A percentile compares a stretch with the other conserved stretches of the same genome.
These are phyloP conservation scores for Acanthopagrus latus DNA, from an alignment of 2,797 vertebrate genomes.

Conservation along the genomic window DNA sequence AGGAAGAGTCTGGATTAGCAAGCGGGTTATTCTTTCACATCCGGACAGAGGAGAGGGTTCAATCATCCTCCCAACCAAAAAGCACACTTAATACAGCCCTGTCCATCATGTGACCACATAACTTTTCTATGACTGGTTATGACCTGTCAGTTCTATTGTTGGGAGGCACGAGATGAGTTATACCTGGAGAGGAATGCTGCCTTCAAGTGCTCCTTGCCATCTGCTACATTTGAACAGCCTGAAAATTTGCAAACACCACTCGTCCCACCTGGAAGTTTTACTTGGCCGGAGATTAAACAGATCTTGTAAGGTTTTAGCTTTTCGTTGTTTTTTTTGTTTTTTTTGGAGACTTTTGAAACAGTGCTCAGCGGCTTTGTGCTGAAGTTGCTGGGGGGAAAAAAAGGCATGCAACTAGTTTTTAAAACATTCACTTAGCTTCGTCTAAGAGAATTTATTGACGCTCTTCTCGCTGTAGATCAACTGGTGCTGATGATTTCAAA, in stretches of 20 bases:
- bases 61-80: slow-evolving; percentile 61
- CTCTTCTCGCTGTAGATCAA: no score
- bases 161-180: slow-evolving; percentile 68
- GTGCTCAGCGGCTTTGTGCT: not conserved
- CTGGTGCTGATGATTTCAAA: no score
- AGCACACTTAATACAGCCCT: slow-evolving; percentile 76
- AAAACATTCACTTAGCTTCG: no score
- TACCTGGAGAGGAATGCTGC: slow-evolving; percentile 64
- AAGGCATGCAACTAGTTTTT: not conserved
- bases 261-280: not conserved
- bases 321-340: not conserved
- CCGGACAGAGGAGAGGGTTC: slow-evolving; percentile 70
- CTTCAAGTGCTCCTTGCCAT: slow-evolving; percentile 49
- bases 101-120: slow-evolving; percentile 72
- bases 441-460: no score
- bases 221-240: not conserved
- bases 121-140: slow-evolving; percentile 71
- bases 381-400: not conserved
- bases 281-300: slow-evolving; percentile 17
- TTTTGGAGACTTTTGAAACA: not conserved
- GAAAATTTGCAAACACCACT: slow-evolving; percentile 24
- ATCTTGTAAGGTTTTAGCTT: not conserved
- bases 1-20: slow-evolving; percentile 57
- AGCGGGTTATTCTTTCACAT: slow-evolving; percentile 65
- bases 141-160: slow-evolving; percentile 81